Percentiles rank a stretch among this genome's conserved stretches.
Evolutionary conservation across 64 coral and sea anemone genomes (phyloP).

Genomic region (Pocillopora verrucosa): DNA sequence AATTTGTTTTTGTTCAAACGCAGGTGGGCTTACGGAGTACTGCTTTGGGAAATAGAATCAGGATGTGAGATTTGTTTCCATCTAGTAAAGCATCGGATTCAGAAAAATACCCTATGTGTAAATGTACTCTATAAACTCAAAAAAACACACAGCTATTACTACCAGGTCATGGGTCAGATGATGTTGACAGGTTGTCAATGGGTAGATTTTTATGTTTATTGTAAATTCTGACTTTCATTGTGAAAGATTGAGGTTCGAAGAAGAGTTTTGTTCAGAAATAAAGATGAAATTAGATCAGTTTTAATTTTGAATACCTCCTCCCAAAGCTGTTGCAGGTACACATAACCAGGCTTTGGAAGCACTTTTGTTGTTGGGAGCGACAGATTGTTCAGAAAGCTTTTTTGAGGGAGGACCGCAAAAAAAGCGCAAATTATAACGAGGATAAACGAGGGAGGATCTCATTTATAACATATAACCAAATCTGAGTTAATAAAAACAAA

Average conservation of each 20-base stretch:
- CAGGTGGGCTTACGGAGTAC: constrained; percentile 74
- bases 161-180: constrained; percentile 61
- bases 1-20: background rate
- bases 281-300: constrained; percentile 52
- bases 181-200: constrained; percentile 41
- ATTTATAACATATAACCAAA: too few relatives aligned
- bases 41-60: constrained; percentile 75
- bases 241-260: constrained; percentile 43
- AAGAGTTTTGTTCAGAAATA: constrained; percentile 26
- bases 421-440: too few relatives aligned
- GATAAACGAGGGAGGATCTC: too few relatives aligned
- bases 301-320: constrained; percentile 47
- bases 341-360: background rate
- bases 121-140: constrained; percentile 50
- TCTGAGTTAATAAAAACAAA: too few relatives aligned
- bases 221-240: constrained; percentile 56
- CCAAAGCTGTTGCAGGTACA: constrained; percentile 38
- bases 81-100: too few relatives aligned
- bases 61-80: constrained; percentile 14
- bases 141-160: constrained; percentile 45
- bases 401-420: too few relatives aligned
- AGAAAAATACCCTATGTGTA: too few relatives aligned
- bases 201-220: constrained; percentile 51
- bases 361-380: too few relatives aligned
- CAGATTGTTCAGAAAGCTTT: too few relatives aligned